phyloP scores from a whole-genome alignment of 2,888 invertebrate species.

The Pheosia tremula region DNA sequence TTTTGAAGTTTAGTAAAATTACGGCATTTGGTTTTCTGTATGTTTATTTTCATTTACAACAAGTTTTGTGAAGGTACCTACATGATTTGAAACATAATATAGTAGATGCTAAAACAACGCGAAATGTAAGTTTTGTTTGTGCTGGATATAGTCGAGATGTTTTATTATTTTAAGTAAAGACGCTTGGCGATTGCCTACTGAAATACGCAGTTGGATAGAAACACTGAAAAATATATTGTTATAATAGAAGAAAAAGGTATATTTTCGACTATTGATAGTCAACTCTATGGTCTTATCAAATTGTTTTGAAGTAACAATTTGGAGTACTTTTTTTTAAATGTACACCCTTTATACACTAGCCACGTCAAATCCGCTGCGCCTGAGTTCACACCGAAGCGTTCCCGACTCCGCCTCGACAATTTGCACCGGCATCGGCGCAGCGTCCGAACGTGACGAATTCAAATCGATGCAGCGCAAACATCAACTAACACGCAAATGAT shows the following conservation, averaged over 20 bases:
- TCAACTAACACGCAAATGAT: slow-evolving; percentile 62
- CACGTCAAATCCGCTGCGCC: slow-evolving; percentile 25
- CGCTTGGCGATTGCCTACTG: not conserved
- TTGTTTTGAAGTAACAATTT: too few relatives aligned
- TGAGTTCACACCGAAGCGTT: slow-evolving; percentile 58
- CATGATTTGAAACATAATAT: too few relatives aligned
- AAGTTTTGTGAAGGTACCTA: too few relatives aligned
- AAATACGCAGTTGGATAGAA: not conserved
- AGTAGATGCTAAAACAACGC: too few relatives aligned
- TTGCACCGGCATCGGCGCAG: slow-evolving; percentile 57
- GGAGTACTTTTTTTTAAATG: not conserved
- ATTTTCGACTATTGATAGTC: too few relatives aligned
- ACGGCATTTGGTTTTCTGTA: too few relatives aligned
- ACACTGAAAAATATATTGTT: not conserved
- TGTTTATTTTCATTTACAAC: too few relatives aligned
- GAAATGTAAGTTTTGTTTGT: not conserved
- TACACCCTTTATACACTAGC: slow-evolving; percentile 30
- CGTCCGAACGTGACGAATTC: slow-evolving; percentile 69
- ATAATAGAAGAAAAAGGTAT: too few relatives aligned
- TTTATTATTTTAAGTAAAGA: not conserved
- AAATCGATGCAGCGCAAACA: slow-evolving; percentile 65
- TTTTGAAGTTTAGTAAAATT: too few relatives aligned
- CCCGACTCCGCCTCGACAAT: slow-evolving; percentile 64
- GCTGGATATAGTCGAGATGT: not conserved
- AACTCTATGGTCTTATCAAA: too few relatives aligned